Percentiles rank a stretch among this genome's conserved stretches.
These are phyloP conservation scores for Kryptolebias marmoratus DNA, from an alignment of 2,113 vertebrate species.

Conservation along the genomic window DNA sequence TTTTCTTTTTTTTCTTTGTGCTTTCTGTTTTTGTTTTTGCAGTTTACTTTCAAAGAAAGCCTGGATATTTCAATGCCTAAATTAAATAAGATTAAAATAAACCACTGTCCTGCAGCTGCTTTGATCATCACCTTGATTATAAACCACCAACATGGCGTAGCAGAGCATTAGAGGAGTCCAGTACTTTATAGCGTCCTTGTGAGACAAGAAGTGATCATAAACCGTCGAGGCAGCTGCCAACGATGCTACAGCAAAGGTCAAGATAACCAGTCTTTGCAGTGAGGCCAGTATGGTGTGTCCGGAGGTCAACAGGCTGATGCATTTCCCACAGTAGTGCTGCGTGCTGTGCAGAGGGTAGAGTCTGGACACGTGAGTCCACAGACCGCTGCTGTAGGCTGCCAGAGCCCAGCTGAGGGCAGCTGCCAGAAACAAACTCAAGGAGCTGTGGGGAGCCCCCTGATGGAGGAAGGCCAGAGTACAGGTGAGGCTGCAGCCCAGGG, in stretches of 20 bases:
- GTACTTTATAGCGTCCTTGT: slow-evolving; percentile 85
- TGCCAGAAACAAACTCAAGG: slow-evolving; percentile 82
- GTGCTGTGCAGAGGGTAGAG: slow-evolving; percentile 85
- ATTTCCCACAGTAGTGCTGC: slow-evolving; percentile 83
- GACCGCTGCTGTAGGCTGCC: slow-evolving; percentile 42
- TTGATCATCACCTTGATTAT: slow-evolving; percentile 85
- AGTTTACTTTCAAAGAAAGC: too few species aligned
- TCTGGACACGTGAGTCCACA: slow-evolving; percentile 76
- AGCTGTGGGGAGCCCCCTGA: slow-evolving; percentile 84
- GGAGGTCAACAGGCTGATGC: slow-evolving; percentile 82
- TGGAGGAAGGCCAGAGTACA: slow-evolving; percentile 87
- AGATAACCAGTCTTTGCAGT: slow-evolving; percentile 73
- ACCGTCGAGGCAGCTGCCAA: slow-evolving; percentile 81
- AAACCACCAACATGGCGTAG: slow-evolving; percentile 85
- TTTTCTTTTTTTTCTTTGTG: too few species aligned
- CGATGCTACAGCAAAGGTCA: slow-evolving; percentile 81
- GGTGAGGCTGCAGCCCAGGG: slow-evolving; percentile 86
- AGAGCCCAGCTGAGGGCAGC: slow-evolving; percentile 81
- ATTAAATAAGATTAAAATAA: neutral
- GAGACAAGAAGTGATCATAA: slow-evolving; percentile 85
- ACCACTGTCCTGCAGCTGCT: neutral
- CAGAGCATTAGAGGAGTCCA: slow-evolving; percentile 91
- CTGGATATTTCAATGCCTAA: too few species aligned
- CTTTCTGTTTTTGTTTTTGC: too few species aligned
- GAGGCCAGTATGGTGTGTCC: slow-evolving; percentile 76